These are phyloP conservation scores for Arctopsyche grandis DNA, from an alignment of 1,140 invertebrate genomes.

Conservation along the genomic window DNA sequence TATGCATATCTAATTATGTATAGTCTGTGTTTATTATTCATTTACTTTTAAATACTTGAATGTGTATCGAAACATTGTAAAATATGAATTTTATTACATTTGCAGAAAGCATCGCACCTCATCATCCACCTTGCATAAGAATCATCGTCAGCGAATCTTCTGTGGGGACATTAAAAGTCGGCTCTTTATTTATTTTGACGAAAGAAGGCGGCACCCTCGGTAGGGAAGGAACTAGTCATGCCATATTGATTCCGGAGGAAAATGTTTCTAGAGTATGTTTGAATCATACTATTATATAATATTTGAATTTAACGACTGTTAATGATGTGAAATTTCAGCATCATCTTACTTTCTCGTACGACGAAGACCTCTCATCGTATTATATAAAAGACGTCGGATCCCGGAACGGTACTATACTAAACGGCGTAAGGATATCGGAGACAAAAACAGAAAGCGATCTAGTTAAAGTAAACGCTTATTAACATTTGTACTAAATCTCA, in stretches of 20 bases:
- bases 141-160: constrained; percentile 84
- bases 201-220: constrained; percentile 88
- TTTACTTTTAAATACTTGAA: neutral
- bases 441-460: constrained; percentile 76
- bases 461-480: constrained; percentile 61
- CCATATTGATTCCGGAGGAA: constrained; percentile 80
- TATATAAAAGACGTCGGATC: constrained; percentile 84
- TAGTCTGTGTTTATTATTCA: too few relatives aligned
- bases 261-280: constrained; percentile 81
- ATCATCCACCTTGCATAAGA: constrained; percentile 86
- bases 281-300: constrained; percentile 41
- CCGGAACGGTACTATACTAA: constrained; percentile 87
- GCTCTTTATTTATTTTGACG: constrained; percentile 85
- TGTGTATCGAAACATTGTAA: neutral
- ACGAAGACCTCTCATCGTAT: constrained; percentile 72
- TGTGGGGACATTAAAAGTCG: constrained; percentile 74
- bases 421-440: constrained; percentile 79
- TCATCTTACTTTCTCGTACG: constrained; percentile 79
- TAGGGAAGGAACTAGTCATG: constrained; percentile 78
- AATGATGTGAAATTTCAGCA: constrained; percentile 67
- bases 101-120: constrained; percentile 73
- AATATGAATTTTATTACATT: constrained; percentile 52
- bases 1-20: neutral
- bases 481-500: too few relatives aligned
- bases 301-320: constrained; percentile 20